A percentile compares a stretch with the other conserved stretches of the same genome.
Conservation (phyloP, 1,140 invertebrate species). For the Drosophila subpulchrella region DNA sequence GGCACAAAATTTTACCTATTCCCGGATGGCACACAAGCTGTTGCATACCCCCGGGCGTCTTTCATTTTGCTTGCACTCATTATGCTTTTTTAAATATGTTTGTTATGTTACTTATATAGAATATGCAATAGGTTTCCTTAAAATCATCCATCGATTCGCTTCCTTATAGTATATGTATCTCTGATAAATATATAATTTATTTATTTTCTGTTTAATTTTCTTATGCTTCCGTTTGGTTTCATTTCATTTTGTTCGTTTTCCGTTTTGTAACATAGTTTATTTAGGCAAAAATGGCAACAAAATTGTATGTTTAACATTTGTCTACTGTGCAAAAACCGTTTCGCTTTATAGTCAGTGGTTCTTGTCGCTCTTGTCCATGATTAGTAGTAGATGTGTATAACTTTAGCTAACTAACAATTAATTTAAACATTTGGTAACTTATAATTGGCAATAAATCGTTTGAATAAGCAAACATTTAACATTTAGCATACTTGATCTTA, state of each 20-base stretch:
- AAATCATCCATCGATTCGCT: constrained; percentile 53
- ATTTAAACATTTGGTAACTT: constrained; percentile 81
- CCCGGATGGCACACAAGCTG: constrained; percentile 13
- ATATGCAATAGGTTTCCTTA: constrained; percentile 65
- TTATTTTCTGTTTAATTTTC: constrained; percentile 55
- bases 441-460: constrained; percentile 81
- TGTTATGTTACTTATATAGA: constrained; percentile 43
- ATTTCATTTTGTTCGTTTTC: constrained; percentile 41
- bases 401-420: constrained; percentile 84
- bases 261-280: constrained; percentile 84
- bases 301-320: constrained; percentile 84
- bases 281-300: constrained; percentile 85
- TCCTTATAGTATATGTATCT: constrained; percentile 66
- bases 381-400: constrained; percentile 76
- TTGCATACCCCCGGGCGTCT: constrained; percentile 47
- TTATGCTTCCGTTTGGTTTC: constrained; percentile 44
- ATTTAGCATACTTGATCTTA: constrained; percentile 76
- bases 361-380: constrained; percentile 39
- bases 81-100: constrained; percentile 29
- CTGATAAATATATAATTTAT: constrained; percentile 74
- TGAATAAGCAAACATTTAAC: constrained; percentile 81
- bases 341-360: constrained; percentile 63
- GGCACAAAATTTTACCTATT: constrained; percentile 46
- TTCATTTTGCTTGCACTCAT: constrained; percentile 36
- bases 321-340: constrained; percentile 68